A percentile compares a stretch with the other conserved stretches of the same genome.
These are phyloP conservation scores for Cataglyphis albicans DNA, from an alignment of 2,888 invertebrate genomes.

Conservation along the genomic window DNA sequence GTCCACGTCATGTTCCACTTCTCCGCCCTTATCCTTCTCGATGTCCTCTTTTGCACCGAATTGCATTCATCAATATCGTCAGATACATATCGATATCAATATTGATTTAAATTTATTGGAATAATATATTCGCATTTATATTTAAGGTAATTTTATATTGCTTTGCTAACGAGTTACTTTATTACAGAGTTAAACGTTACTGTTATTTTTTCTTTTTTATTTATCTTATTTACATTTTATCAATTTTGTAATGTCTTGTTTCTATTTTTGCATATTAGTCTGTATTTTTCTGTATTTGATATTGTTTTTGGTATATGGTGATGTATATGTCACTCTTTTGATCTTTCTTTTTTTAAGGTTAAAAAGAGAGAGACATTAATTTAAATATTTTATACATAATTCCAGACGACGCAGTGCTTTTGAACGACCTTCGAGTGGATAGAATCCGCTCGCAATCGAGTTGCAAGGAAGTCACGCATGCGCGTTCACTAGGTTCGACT, in stretches of 20 bases:
- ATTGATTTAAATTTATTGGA: background rate
- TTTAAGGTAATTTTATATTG: background rate
- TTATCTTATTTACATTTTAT: background rate
- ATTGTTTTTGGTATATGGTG: too few relatives aligned
- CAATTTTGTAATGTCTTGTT: too few relatives aligned
- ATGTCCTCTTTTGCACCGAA: background rate
- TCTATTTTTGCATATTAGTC: too few relatives aligned
- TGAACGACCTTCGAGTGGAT: slow-evolving; percentile 8
- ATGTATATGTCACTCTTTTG: too few relatives aligned
- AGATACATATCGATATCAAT: background rate
- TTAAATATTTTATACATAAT: slow-evolving; percentile 4
- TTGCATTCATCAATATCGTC: background rate
- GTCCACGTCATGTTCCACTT: background rate
- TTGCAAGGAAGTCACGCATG: slow-evolving; percentile 63
- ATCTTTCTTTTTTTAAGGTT: background rate
- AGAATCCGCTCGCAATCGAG: background rate
- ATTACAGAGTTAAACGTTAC: background rate
- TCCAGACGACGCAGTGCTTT: background rate
- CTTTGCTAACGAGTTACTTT: background rate
- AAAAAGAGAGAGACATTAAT: background rate
- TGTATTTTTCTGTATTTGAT: too few relatives aligned
- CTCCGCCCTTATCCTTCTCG: background rate
- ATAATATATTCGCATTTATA: background rate
- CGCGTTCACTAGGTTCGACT: slow-evolving; percentile 44
- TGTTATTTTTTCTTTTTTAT: background rate